Conservation (phyloP, 2,888 invertebrate species). For the Diabrotica balteata region DNA sequence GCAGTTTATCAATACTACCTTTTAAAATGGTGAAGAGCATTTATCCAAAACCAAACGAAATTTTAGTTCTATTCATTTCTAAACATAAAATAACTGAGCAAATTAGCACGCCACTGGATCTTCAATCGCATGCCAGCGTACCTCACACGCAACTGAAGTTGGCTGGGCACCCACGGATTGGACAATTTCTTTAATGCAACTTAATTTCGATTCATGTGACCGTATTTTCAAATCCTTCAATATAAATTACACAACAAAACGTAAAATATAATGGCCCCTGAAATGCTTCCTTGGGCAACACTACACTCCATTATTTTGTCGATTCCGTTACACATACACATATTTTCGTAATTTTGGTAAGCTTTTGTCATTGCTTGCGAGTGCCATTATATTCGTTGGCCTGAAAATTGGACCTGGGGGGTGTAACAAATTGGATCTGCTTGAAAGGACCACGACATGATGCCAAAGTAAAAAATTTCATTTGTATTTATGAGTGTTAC, state of each 20-base stretch:
- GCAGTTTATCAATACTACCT: too few species aligned
- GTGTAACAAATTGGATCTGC: too few species aligned
- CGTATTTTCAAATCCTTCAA: constrained; percentile 37
- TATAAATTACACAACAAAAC: constrained; percentile 15
- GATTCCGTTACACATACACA: constrained; percentile 1
- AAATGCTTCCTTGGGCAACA: constrained; percentile 34
- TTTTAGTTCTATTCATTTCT: too few species aligned
- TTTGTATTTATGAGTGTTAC: too few species aligned
- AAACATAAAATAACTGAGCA: too few species aligned
- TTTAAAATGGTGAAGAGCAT: too few species aligned
- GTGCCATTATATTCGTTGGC: background rate
- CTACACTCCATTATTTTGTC: constrained; percentile 25
- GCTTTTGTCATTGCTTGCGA: background rate
- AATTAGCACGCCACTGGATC: constrained; percentile 16
- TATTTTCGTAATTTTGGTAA: constrained; percentile 1
- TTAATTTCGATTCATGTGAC: constrained; percentile 44
- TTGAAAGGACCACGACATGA: too few species aligned
- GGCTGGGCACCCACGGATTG: constrained; percentile 47
- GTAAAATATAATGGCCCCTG: constrained; percentile 32
- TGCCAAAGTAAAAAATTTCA: too few species aligned
- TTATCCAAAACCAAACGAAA: too few species aligned
- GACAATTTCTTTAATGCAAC: constrained; percentile 48
- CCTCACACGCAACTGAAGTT: constrained; percentile 36
- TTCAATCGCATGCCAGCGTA: constrained; percentile 23
- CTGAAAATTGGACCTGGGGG: too few species aligned